Evolutionary conservation across 2,888 invertebrate species (phyloP).

Genomic region (Dynastes hyllus): DNA sequence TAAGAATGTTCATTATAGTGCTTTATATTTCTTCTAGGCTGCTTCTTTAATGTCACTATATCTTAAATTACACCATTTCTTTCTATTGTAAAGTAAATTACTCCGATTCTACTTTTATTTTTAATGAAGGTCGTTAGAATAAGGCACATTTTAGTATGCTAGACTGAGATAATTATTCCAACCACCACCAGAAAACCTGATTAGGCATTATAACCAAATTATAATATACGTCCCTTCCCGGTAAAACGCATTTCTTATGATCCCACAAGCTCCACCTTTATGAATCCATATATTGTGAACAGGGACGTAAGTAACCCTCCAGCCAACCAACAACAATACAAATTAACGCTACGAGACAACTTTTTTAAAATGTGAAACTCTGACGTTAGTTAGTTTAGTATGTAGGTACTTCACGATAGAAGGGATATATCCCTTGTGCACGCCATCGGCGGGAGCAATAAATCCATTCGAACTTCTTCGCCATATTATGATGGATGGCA

Average conservation of each 20-base stretch:
- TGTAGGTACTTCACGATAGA: not conserved
- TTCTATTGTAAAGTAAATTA: no score
- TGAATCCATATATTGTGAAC: constrained; percentile 63
- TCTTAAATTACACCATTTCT: no score
- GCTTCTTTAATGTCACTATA: no score
- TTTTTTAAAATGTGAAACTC: constrained; percentile 20
- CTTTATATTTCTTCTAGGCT: no score
- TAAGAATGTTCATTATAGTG: no score
- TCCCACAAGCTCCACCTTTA: constrained; percentile 61
- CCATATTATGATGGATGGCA: constrained; percentile 51
- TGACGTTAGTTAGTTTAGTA: not conserved
- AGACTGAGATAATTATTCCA: not conserved
- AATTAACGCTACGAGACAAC: constrained; percentile 47
- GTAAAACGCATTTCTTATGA: constrained; percentile 54
- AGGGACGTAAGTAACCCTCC: constrained; percentile 57
- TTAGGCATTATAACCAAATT: constrained; percentile 14
- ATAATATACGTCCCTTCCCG: constrained; percentile 17
- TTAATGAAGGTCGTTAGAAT: no score
- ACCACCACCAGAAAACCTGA: constrained; percentile 19
- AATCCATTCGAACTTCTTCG: constrained; percentile 45
- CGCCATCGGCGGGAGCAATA: constrained; percentile 32
- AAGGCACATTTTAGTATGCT: no score
- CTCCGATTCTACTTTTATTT: no score
- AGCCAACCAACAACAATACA: constrained; percentile 52
- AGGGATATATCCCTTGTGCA: constrained; percentile 17